phyloP scores from a whole-genome alignment of 2,797 vertebrate species.

The Sebastes trivittatus region DNA sequence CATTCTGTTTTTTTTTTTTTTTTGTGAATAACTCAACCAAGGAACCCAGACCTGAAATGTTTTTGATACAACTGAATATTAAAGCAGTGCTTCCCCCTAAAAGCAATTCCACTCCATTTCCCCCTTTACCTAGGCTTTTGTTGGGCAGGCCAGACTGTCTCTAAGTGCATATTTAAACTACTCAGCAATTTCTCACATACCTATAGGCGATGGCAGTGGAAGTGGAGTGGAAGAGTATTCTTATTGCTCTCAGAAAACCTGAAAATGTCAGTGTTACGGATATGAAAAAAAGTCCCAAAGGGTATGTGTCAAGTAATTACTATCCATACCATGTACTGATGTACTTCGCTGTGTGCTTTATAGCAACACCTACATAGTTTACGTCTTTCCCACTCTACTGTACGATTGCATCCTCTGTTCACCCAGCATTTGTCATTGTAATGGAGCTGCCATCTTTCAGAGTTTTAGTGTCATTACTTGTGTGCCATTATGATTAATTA shows the following conservation, averaged over 20 bases:
- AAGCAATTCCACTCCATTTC: conserved; percentile 64
- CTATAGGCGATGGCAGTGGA: conserved; percentile 25
- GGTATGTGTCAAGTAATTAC: background rate
- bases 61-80: conserved; percentile 57
- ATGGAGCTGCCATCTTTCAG: conserved; percentile 16
- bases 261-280: conserved; percentile 22
- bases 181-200: conserved; percentile 57
- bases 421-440: conserved; percentile 5
- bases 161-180: conserved; percentile 70
- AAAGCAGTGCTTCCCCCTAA: conserved; percentile 53
- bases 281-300: background rate
- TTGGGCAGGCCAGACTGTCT: conserved; percentile 46
- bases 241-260: conserved; percentile 29
- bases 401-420: background rate
- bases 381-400: background rate
- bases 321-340: no score
- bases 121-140: conserved; percentile 54
- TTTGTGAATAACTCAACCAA: conserved; percentile 33
- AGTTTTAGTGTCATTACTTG: background rate
- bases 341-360: background rate
- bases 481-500: conserved; percentile 23
- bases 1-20: conserved; percentile 46
- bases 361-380: background rate
- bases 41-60: conserved; percentile 14
- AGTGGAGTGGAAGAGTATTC: conserved; percentile 35